These are phyloP conservation scores for Phortica okadai DNA, from an alignment of 2,888 invertebrate species.

Conservation along the genomic window DNA sequence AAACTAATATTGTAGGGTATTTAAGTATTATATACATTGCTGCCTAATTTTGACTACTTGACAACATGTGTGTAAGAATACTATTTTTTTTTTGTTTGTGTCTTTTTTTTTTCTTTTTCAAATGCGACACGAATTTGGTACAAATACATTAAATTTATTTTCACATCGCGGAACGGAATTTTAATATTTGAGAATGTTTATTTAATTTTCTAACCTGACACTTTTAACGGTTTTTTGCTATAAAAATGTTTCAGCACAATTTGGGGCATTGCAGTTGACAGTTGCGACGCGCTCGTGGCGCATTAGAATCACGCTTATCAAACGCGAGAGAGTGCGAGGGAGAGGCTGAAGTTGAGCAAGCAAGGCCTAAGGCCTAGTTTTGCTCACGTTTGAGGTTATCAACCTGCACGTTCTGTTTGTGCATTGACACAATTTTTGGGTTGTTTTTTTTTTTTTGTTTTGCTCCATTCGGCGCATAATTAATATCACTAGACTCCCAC, in stretches of 20 bases:
- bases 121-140: background rate
- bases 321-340: background rate
- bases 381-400: conserved; percentile 54
- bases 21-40: background rate
- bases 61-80: conserved; percentile 6
- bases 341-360: no score
- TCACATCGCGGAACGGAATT: background rate
- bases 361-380: background rate
- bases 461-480: conserved; percentile 50
- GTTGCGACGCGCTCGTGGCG: background rate
- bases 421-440: conserved; percentile 67
- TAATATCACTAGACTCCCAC: conserved; percentile 8
- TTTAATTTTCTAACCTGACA: conserved; percentile 3
- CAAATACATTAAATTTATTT: conserved; percentile 13
- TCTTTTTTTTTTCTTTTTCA: background rate
- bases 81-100: no score
- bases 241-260: conserved; percentile 9
- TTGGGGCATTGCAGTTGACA: conserved; percentile 1
- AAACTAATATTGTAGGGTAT: background rate
- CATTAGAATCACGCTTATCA: conserved; percentile 19
- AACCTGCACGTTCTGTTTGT: conserved; percentile 61
- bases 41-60: background rate
- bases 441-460: background rate
- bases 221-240: conserved; percentile 11
- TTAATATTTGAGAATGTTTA: conserved; percentile 17